phyloP scores from a whole-genome alignment of 2,797 vertebrate species.

The Sylvia borin region DNA sequence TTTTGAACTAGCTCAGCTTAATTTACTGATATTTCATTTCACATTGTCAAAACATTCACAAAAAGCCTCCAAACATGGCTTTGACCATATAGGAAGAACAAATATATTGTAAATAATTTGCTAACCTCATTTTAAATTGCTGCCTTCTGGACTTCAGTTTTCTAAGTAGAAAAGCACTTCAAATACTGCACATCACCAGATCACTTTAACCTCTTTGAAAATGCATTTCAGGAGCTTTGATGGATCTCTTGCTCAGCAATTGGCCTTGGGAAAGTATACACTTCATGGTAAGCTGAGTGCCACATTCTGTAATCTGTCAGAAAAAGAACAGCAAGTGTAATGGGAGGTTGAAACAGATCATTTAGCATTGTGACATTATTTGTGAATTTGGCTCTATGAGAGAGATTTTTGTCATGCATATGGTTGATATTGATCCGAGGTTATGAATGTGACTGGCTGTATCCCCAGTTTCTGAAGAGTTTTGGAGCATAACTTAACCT shows the following conservation, averaged over 20 bases:
- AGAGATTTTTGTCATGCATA: conserved; percentile 30
- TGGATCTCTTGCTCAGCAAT: conserved; percentile 5
- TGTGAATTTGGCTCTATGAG: conserved; percentile 33
- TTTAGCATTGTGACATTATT: conserved; percentile 55
- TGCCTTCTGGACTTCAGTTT: not conserved
- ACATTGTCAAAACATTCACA: not conserved
- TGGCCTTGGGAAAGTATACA: conserved; percentile 38
- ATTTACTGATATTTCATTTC: not conserved
- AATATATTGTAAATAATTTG: conserved; percentile 3
- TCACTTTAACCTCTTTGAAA: conserved; percentile 32
- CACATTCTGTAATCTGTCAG: conserved; percentile 21
- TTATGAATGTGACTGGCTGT: not conserved
- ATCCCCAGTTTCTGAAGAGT: not conserved
- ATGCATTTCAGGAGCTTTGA: conserved; percentile 36
- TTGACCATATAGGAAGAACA: not conserved
- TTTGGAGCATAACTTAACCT: conserved; percentile 41
- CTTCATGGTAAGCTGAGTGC: not conserved
- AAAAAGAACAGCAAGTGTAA: not conserved
- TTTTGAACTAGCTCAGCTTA: not conserved
- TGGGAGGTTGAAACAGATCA: conserved; percentile 35
- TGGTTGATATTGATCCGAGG: conserved; percentile 14
- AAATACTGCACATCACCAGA: not conserved
- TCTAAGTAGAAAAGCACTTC: not conserved
- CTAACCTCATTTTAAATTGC: not conserved
- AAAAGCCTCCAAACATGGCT: not conserved